A percentile compares a stretch with the other conserved stretches of the same genome.
Conservation (phyloP, 2,888 invertebrate genomes). For the Himalopsyche kuldschensis region DNA sequence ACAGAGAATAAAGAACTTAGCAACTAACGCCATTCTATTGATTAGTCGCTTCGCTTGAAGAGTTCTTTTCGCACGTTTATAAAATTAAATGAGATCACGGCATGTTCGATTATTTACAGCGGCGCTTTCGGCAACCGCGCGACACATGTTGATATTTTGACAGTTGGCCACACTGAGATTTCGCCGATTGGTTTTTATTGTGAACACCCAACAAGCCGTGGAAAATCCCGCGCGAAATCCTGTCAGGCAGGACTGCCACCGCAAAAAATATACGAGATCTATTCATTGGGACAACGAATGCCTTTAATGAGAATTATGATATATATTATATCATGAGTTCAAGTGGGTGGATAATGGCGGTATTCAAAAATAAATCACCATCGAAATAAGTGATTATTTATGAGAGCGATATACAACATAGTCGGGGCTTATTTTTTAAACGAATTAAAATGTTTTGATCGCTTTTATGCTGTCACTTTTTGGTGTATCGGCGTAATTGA, state of each 20-base stretch:
- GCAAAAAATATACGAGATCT: not conserved
- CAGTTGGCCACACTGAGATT: not conserved
- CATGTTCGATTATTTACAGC: not conserved
- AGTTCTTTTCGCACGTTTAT: no score
- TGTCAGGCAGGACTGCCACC: not conserved
- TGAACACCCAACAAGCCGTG: not conserved
- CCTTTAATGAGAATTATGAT: not conserved
- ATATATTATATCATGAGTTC: not conserved
- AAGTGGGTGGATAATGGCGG: not conserved
- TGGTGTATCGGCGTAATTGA: no score
- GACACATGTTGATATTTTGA: not conserved
- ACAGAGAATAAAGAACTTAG: no score
- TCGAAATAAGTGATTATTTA: no score
- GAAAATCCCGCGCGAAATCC: not conserved
- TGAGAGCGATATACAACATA: no score
- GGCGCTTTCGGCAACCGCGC: not conserved
- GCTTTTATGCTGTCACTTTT: no score
- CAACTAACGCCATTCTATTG: no score
- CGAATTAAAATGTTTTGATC: no score
- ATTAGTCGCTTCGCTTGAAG: no score
- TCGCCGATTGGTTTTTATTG: not conserved
- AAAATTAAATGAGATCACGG: not conserved
- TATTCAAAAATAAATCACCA: not conserved
- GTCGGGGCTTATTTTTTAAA: no score
- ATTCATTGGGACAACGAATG: not conserved